Base-by-base conservation (phyloP, 2,888 invertebrate species). In the Dynastes tityus region DNA sequence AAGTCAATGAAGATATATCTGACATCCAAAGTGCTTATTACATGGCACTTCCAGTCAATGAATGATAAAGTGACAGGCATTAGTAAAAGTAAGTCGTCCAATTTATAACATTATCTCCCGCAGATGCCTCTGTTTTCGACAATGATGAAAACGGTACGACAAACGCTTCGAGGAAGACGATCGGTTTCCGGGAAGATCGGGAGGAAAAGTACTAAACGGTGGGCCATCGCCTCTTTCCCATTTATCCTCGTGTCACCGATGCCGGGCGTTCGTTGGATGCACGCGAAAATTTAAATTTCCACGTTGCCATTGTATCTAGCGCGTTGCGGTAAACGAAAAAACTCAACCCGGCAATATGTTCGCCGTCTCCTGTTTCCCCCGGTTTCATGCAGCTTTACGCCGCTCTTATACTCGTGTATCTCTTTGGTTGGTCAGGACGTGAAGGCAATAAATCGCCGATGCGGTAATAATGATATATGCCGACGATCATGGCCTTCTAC, bases 401-500 rank as follows among this genome's bases (percentile, higher is more conserved):
- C 67, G 49, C 22, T 64, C 67, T 67, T 67, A 49, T 67, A 40
- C 45, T 49, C 22, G 45, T 45, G 45, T 45, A 45, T 45, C 45
- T 45, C 45, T 11, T 45, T 1, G 45, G 45, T 67, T 32, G 67
- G 67, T 49, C 49, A 67, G 67, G 67, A 67, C 67, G 32, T 32
- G 67, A 45, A 58, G 67, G 49, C 27, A 83, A 82, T 82, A 84
- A 82, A 83, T 82, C 81, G 82, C 81, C 80, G 80, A 82, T 79
- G 80, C 80, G 80, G 81, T 84, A 84, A 84, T 84, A 84, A 84
- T 84, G 83, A 84, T 83, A 83, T 84, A 84, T 81, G 82, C 81
- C 76, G 74, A 75, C 80, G 81, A 81, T 81, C 83, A 82, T 80
- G 81, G 80, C 82, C 82, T 79, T 80, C 81, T 78, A 80, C 81